Evolutionary conservation across 2,888 invertebrate species (phyloP), one percentile per base, ranked within the genome.

Genomic region (Xiphydria camelus): DNA sequence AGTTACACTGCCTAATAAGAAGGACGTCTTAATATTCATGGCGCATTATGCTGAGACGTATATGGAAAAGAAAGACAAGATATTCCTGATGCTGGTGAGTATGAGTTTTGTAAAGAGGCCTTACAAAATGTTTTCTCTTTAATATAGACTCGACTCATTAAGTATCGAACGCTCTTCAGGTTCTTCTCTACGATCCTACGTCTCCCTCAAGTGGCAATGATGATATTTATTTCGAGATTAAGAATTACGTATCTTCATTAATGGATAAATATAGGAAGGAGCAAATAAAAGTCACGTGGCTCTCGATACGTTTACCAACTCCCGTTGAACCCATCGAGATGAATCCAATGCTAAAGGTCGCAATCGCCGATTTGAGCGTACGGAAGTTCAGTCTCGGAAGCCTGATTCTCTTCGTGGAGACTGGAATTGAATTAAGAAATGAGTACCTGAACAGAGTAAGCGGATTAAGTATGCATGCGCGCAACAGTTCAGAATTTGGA

Each of bases 401-500:
- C 61, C 77, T 94, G 5, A 76, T 92, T 46, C 77, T 93, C 51
- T 75, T 89, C 54, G 80, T 82, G 26, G 83, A 84, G 53, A 82
- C 85, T 32, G 81, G 83, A 56, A 83, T 87, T 66, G 86, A 87
- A 61, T 81, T 91, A 57, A 85, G 84, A 61, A 78, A 85, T 34
- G 94, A 95, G 70, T 95, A 93, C 78, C 81, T 97, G 33, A 97
- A 98, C 70, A 81, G 96, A 66, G 91, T 89, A 64, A 70, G 79
- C 66, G 25, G 15, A 14, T 6, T 31, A 29, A 9, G 31, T 29
- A 31, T n/a, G n/a, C n/a, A n/a, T n/a, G n/a, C n/a, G n/a, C n/a
- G n/a, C n/a, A n/a, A n/a, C n/a, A n/a, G n/a, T 4, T 6, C 5
- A 32, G 23, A 37, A 23, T 29, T 42, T 41, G 34, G 40, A 19